These are phyloP conservation scores for Parnassius glacialis DNA, from an alignment of 2,888 invertebrate species.

Conservation along the genomic window DNA sequence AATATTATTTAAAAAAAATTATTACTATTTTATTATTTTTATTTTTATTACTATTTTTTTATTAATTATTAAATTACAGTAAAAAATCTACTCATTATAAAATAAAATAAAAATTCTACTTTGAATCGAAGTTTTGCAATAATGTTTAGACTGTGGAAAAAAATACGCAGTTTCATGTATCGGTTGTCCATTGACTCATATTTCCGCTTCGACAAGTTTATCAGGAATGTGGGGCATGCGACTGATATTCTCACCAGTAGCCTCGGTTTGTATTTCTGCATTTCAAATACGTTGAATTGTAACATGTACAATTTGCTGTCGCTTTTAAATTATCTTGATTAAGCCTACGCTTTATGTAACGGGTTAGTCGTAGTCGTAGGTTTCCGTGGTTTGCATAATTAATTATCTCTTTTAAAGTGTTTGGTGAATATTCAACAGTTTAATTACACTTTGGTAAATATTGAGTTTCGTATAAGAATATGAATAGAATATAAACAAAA, in stretches of 20 bases:
- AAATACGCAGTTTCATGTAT: conserved; percentile 37
- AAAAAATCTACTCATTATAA: no score
- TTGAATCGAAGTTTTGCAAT: conserved; percentile 6
- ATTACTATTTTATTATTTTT: no score
- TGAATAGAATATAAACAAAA: no score
- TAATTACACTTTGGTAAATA: not conserved
- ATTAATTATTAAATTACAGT: no score
- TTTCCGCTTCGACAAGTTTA: conserved; percentile 69
- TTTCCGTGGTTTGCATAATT: not conserved
- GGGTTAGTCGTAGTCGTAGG: not conserved
- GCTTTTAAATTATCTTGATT: conserved; percentile 30
- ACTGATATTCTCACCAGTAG: conserved; percentile 57
- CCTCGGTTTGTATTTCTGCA: conserved; percentile 38
- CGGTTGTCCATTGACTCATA: conserved; percentile 56
- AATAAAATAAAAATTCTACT: no score
- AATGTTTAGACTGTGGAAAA: conserved; percentile 16
- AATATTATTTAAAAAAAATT: no score
- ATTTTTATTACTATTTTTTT: no score
- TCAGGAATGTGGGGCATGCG: conserved; percentile 65
- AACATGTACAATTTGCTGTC: conserved; percentile 38
- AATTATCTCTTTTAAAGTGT: not conserved
- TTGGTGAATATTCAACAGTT: not conserved
- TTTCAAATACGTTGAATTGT: conserved; percentile 41
- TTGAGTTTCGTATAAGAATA: not conserved
- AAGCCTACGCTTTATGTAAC: conserved; percentile 17